Base-by-base conservation (phyloP, 2,888 invertebrate species). In the Tyria jacobaeae region DNA sequence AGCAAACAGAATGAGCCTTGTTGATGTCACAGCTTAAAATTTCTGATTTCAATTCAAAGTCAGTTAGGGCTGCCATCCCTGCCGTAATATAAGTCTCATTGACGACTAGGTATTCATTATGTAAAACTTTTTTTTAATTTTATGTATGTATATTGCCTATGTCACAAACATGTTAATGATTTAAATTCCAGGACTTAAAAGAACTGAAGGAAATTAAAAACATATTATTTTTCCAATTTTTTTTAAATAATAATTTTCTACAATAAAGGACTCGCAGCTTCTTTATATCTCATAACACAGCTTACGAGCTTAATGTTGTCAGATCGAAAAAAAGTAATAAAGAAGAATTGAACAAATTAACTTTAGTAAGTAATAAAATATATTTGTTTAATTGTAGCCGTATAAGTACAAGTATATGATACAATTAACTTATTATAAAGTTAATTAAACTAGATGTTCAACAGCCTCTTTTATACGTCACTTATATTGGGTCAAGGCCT, bases 21-120 rank as follows among this genome's bases (percentile, higher is more conserved):
- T 81, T 78, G 78, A 79, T 80, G 84, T 84, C 87, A 84, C 78
- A 76, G 72, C 71, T 69, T 76, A 76, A 82, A 84, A 81, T 84
- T 34, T 80, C 77, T 75, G 82, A 85, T 77, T 77, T 72, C 68
- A 75, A 75, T 77, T 77, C 66, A 54, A 55, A 75, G 70, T 52
- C 57, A 63, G 35, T 63, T 52, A 71, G 75, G 75, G 70, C 57
- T 75, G 64, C 47, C 70, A 64, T 21, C 3, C 10, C 12, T 44
- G 6, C 27, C 3, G 27, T 2, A 31, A 31, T 31, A 44, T 21
- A 17, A 41, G 17, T 17, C n/a, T 17, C n/a, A 9, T 17, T 41
- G 2, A 17, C 15, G 7, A 1, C 7, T 39, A n/a, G n/a, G 39
- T 39, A n/a, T 4, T 6, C 37, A 39, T 15, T n/a, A 15, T 39